Evolutionary conservation across 2,797 vertebrate genomes (phyloP).

Genomic region (Thamnophis elegans): DNA sequence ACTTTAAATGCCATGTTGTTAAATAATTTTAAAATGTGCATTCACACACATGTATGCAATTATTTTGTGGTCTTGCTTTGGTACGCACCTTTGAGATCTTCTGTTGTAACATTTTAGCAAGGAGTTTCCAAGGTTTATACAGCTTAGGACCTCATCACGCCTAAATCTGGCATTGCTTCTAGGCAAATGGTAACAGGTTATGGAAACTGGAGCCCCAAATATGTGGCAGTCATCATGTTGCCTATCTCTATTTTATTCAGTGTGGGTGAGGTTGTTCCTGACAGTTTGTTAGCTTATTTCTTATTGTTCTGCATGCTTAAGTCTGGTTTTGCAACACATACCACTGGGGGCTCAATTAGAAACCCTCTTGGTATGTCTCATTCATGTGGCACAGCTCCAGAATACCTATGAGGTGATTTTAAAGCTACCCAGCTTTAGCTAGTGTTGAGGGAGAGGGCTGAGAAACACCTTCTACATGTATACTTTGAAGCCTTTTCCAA

Average conservation of each 20-base stretch:
- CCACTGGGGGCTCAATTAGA: neutral
- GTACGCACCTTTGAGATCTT: neutral
- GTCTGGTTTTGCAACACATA: neutral
- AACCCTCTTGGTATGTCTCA: neutral
- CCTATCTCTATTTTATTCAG: neutral
- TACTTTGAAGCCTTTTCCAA: neutral
- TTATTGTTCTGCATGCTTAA: neutral
- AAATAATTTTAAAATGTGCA: neutral
- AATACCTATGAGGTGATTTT: neutral
- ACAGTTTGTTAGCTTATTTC: neutral
- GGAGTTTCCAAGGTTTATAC: neutral
- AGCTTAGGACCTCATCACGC: neutral
- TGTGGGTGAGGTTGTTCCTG: neutral
- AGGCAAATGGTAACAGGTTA: neutral
- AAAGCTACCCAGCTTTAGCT: neutral
- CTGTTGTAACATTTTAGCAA: neutral
- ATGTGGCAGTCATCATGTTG: neutral
- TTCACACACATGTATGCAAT: neutral
- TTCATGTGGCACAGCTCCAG: neutral
- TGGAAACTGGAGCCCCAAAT: neutral
- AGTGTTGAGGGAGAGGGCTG: neutral
- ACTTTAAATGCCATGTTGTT: neutral
- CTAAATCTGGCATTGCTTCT: neutral
- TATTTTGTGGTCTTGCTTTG: neutral
- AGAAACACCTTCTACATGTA: neutral